Percentiles rank a stretch among this genome's conserved stretches.
Conservation (phyloP, 2,797 vertebrate species). For the Onychomys leucogaster region DNA sequence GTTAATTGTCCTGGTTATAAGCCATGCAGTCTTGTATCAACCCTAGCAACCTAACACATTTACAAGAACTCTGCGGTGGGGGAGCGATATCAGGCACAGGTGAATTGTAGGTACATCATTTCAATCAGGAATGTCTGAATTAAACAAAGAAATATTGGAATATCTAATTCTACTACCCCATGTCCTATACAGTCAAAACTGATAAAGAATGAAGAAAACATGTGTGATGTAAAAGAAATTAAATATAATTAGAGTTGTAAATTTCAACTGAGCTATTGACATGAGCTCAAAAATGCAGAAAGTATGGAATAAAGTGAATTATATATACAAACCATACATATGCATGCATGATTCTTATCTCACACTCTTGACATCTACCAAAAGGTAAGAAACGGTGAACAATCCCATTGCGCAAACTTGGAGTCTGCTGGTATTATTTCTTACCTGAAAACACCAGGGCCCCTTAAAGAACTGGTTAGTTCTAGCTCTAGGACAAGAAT, state of each 20-base stretch:
- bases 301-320: neutral
- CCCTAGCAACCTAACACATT: no score
- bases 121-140: no score
- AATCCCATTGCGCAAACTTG: neutral
- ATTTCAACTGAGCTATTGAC: neutral
- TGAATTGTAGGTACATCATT: no score
- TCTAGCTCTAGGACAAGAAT: neutral
- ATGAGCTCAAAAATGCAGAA: neutral
- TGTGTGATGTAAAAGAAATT: neutral
- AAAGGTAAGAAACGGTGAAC: conserved; percentile 1
- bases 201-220: neutral
- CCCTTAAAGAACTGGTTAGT: neutral
- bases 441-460: neutral
- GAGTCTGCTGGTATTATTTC: neutral
- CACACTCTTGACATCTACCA: neutral
- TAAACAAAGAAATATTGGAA: neutral
- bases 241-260: neutral
- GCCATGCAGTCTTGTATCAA: no score
- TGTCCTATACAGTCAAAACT: neutral
- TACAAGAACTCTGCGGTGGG: no score
- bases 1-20: no score
- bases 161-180: neutral
- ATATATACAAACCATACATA: neutral
- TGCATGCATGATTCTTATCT: neutral
- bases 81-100: no score